These are phyloP conservation scores for Daboia siamensis DNA, from an alignment of 2,113 vertebrate genomes.

Conservation along the genomic window DNA sequence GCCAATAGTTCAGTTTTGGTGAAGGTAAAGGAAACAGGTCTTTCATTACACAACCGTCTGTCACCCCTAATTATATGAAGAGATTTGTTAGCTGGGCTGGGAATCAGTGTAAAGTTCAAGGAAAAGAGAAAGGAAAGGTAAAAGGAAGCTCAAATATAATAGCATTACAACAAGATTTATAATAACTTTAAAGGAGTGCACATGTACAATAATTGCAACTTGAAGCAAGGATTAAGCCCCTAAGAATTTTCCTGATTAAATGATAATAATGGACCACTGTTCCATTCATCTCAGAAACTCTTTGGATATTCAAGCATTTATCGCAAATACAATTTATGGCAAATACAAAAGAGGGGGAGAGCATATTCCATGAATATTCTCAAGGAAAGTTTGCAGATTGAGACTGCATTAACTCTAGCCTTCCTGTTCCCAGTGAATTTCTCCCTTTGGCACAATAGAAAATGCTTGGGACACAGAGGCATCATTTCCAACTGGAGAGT, in stretches of 20 bases:
- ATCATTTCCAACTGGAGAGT: not conserved
- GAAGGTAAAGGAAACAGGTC: not conserved
- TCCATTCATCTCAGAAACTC: not conserved
- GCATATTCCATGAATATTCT: not conserved
- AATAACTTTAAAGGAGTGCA: too few relatives aligned
- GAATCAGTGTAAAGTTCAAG: not conserved
- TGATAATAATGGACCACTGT: not conserved
- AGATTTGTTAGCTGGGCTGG: not conserved
- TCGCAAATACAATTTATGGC: not conserved
- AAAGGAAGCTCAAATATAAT: not conserved
- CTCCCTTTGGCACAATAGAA: not conserved
- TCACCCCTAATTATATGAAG: not conserved
- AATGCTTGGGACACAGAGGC: not conserved
- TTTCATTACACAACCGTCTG: not conserved
- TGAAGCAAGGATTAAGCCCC: not conserved
- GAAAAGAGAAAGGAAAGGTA: not conserved
- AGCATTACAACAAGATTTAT: too few relatives aligned
- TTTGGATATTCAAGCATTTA: not conserved
- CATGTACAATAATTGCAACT: not conserved
- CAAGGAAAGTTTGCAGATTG: not conserved
- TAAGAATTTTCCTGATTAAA: not conserved
- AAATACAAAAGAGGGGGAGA: not conserved
- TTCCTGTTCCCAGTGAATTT: not conserved
- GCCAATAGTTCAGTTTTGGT: not conserved
- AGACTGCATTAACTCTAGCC: not conserved